Evolutionary conservation across 1,140 invertebrate genomes (phyloP).

Genomic region (Rhizoglyphus robini): DNA sequence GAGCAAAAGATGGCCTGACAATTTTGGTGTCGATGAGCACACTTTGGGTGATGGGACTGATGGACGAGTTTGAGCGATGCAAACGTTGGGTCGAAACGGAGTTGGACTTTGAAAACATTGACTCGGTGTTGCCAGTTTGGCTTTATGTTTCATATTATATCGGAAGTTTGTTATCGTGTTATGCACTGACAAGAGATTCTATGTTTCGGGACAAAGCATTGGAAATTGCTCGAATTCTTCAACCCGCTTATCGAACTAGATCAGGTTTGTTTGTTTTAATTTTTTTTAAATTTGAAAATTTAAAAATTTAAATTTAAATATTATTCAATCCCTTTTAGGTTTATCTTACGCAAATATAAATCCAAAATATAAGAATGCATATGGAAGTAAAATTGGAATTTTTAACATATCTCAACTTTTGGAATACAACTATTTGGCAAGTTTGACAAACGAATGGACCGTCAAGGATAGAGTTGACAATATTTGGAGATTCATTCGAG

Average conservation of each 20-base stretch:
- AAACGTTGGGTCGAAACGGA: constrained; percentile 79
- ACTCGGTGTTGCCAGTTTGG: constrained; percentile 84
- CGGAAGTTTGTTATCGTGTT: constrained; percentile 80
- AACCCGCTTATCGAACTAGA: constrained; percentile 89
- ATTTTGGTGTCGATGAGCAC: constrained; percentile 94
- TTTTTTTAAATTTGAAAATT: not conserved
- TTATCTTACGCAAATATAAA: constrained; percentile 89
- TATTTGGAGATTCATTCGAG: constrained; percentile 63
- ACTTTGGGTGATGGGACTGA: no score
- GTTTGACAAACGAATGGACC: constrained; percentile 78
- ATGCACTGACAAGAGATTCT: constrained; percentile 83
- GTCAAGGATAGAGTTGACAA: constrained; percentile 64
- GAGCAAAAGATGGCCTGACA: constrained; percentile 53
- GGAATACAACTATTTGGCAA: constrained; percentile 87
- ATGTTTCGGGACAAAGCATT: constrained; percentile 87
- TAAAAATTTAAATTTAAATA: not conserved
- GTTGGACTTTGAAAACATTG: constrained; percentile 65
- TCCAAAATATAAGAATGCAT: constrained; percentile 56
- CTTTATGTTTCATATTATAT: constrained; percentile 96
- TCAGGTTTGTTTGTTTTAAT: constrained; percentile 30
- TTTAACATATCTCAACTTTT: constrained; percentile 89
- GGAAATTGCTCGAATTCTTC: constrained; percentile 74
- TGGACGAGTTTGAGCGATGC: constrained; percentile 88
- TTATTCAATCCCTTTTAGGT: constrained; percentile 54
- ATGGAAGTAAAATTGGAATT: constrained; percentile 93